These are phyloP conservation scores for Diorhabda sublineata DNA, from an alignment of 1,140 invertebrate genomes.

Conservation along the genomic window DNA sequence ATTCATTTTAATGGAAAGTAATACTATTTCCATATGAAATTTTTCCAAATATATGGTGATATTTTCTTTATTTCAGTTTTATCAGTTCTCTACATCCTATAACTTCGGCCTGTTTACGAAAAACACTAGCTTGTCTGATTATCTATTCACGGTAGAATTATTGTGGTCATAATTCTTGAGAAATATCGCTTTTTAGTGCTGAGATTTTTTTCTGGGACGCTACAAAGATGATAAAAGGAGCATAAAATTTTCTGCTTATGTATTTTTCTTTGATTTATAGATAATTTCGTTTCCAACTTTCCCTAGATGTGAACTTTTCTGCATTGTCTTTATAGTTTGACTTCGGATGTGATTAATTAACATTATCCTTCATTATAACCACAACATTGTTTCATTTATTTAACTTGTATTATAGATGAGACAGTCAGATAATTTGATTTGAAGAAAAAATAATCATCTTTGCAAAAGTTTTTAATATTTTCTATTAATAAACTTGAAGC, in stretches of 20 bases:
- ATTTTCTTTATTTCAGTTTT: neutral
- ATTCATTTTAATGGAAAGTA: too few relatives aligned
- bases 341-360: too few relatives aligned
- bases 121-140: conserved; percentile 21
- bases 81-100: neutral
- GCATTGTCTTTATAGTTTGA: too few relatives aligned
- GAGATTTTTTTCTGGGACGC: neutral
- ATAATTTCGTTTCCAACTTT: neutral
- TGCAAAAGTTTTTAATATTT: too few relatives aligned
- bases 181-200: conserved; percentile 14
- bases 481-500: too few relatives aligned
- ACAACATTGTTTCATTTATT: too few relatives aligned
- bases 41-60: neutral
- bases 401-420: too few relatives aligned
- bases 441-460: too few relatives aligned
- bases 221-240: conserved; percentile 2
- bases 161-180: conserved; percentile 27
- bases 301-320: neutral
- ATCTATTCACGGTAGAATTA: conserved; percentile 30
- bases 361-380: too few relatives aligned
- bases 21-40: too few relatives aligned
- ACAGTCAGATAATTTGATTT: too few relatives aligned
- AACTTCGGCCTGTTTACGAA: neutral
- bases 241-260: conserved; percentile 2
- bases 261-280: neutral